Percentiles rank a stretch among this genome's conserved stretches.
Conservation (phyloP, 2,113 vertebrate genomes). For the Chamaetylas fuelleborni region DNA sequence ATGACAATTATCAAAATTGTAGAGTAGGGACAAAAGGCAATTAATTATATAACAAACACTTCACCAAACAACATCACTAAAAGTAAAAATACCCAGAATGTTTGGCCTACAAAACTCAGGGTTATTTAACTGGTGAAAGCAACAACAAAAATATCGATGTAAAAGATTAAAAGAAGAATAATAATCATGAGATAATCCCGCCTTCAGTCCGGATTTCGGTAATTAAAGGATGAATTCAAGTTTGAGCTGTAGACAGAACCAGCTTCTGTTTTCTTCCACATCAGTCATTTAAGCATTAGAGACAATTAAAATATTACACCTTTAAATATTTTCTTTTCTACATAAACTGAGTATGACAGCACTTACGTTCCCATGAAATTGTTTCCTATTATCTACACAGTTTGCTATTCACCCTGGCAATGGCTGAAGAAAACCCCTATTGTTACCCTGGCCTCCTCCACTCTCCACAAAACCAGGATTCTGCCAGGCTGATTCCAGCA, state of each 20-base stretch:
- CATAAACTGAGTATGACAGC: neutral
- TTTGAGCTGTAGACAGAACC: neutral
- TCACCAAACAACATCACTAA: neutral
- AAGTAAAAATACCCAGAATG: neutral
- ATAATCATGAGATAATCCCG: neutral
- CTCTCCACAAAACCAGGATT: neutral
- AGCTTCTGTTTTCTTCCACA: neutral
- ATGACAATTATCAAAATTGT: neutral
- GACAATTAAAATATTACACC: neutral
- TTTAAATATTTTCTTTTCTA: neutral
- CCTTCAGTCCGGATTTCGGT: neutral
- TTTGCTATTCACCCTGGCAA: neutral
- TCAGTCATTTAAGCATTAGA: neutral
- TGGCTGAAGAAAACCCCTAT: neutral
- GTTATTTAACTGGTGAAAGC: neutral
- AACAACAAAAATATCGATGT: neutral
- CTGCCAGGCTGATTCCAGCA: neutral
- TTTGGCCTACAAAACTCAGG: accelerated
- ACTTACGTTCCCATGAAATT: neutral
- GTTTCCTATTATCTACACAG: neutral
- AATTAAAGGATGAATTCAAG: slow-evolving; percentile 19
- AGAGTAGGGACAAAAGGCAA: neutral
- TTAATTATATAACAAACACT: neutral
- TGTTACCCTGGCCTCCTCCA: neutral
- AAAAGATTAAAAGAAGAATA: neutral